Evolutionary conservation across 1,140 invertebrate species (phyloP), one percentile per base, ranked within the genome.

Genomic region (Danaus melanippus): DNA sequence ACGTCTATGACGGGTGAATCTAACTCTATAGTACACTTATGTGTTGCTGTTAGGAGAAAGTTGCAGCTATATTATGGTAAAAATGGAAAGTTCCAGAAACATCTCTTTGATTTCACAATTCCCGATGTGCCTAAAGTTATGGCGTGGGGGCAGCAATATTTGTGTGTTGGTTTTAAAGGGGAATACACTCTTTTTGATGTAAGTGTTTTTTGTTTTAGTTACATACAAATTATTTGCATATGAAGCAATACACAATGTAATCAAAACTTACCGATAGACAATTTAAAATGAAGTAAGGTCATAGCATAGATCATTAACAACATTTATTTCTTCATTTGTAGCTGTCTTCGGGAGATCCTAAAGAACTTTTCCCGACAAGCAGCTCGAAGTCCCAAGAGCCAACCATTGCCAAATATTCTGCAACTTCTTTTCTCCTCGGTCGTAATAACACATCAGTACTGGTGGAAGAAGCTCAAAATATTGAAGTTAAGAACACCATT

Each of bases 51-150:
- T 0, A 94, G 94, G 80, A 89, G 94, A 69, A 95, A 94, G 85
- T 82, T 98, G 9, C 93, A 97, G 72, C 83, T 98, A 5, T 98
- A 94, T 83, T 95, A 94, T 79, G 97, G 95, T 90, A 97, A 97
- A 74, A 93, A 94, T 66, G 89, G 93, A 74, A 89, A 92, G 59
- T 97, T 98, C 79, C 89, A 92, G 49, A 90, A 94, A 49, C 89
- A 96, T 46, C 75, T 91, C 65, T 88, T 92, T 67, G 93, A 94
- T 73, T 90, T 98, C 17, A 91, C 90, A 40, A 87, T 98, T 32
- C 91, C 91, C 46, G 97, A 98, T 85, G 90, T 94, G 45, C 96
- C 96, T 12, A 92, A 92, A 76, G 91, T 93, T 15, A 87, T 98
- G 71, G 90, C 92, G n/a, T 98, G 96, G 96, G 93, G 93, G 56